Base-by-base conservation (phyloP, 1,140 invertebrate species). In the Acyrthosiphon pisum region DNA sequence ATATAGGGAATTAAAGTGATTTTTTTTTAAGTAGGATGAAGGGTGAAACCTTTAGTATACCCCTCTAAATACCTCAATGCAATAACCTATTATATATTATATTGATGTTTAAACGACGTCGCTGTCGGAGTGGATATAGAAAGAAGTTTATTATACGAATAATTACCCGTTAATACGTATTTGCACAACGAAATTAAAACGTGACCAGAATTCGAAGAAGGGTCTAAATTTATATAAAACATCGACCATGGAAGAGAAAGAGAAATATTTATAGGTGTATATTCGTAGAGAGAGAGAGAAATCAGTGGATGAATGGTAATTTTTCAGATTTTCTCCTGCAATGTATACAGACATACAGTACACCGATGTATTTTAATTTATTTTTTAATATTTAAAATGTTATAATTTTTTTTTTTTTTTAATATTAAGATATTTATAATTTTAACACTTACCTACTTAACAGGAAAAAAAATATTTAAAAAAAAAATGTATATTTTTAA, bases 171-270 rank as follows among this genome's bases (percentile, higher is more conserved):
- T 76, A 76, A 76, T 76, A 76, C 4, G 60, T 76, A n/a, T 76
- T 76, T 76, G 14, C 60, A n/a, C 44, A 46, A 50, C n/a, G n/a
- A 89, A 53, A 89, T 53, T 35, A 53, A 89, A 89, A 89, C 87
- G 48, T 53, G 87, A 53, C 48, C 48, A 35, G 50, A 89, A 53
- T 89, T 53, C 9, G 35, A 37, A 18, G 48, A 37, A n/a, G 87
- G n/a, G 22, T 89, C n/a, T 89, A 53, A 89, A 53, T 87, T 7
- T 88, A 50, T 44, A 26, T 44, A 86, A 11, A 44, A 41, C 2
- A 22, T 76, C n/a, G 14, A 35, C 60, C 60, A 18, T 6, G n/a
- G n/a, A n/a, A n/a, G 4, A n/a, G 14, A 76, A 76, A n/a, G 56
- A 60, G 11, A 60, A 30, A 60, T 30, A 60, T 60, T 60, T 60